A percentile compares a stretch with the other conserved stretches of the same genome.
Conservation (phyloP, 2,113 vertebrate species). For the Rafetus swinhoei region DNA sequence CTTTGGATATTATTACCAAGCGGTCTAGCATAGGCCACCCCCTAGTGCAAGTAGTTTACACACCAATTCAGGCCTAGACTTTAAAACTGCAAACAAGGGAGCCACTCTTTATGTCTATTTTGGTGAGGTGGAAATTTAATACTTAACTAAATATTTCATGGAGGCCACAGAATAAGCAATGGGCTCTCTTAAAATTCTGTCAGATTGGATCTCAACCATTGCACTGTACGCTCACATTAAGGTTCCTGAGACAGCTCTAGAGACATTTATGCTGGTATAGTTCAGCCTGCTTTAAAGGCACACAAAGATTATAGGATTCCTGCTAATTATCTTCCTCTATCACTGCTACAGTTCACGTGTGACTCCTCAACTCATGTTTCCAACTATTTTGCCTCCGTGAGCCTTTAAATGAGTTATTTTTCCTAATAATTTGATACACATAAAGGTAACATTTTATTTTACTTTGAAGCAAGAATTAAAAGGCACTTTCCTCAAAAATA, state of each 20-base stretch:
- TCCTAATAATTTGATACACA: background rate
- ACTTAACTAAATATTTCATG: background rate
- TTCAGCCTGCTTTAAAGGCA: background rate
- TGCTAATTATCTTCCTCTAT: conserved; percentile 1
- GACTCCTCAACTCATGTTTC: too few relatives aligned
- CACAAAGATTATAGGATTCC: background rate
- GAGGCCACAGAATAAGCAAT: background rate
- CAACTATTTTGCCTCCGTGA: background rate
- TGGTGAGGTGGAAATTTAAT: background rate
- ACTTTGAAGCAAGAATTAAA: background rate
- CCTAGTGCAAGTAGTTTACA: fast-evolving
- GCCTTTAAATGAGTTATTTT: fast-evolving
- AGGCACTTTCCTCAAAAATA: background rate
- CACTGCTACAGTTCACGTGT: background rate
- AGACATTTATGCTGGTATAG: background rate
- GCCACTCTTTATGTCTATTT: background rate
- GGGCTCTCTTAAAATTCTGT: too few relatives aligned
- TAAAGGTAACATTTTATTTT: background rate
- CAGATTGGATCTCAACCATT: background rate
- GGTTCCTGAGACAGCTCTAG: background rate
- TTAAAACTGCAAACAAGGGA: background rate
- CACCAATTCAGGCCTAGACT: background rate
- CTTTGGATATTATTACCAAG: background rate
- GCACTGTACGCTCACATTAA: background rate
- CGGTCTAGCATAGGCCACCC: background rate